Base-by-base conservation (phyloP, 2,888 invertebrate genomes). In the Orthosia gothica region DNA sequence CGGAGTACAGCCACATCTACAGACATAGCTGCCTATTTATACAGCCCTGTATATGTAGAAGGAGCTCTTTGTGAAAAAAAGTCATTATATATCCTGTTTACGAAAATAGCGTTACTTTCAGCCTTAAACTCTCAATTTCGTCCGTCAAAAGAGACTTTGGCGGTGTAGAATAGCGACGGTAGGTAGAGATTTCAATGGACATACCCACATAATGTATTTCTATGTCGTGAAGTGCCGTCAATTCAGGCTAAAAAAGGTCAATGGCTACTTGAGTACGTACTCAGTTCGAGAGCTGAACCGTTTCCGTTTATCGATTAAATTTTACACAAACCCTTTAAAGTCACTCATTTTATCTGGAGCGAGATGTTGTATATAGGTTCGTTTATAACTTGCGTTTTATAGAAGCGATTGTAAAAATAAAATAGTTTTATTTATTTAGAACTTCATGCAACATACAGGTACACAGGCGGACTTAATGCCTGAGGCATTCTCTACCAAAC, bases 271-370 rank as follows among this genome's bases (percentile, higher is more conserved):
- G 86, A 89, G 86, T 86, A 81, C 84, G 74, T 81, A 81, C 87
- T 89, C 87, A 83, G 81, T 82, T 76, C 78, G 86, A 88, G 88
- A 84, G 86, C 81, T 26, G 84, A 87, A 76, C 83, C 88, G 84
- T 89, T 89, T 86, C 78, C 84, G 85, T 84, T 86, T 91, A 92
- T 92, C 90, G 91, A 91, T 90, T 86, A 90, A 88, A 89, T 89
- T 89, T 89, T 86, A 87, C 76, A 86, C 87, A 88, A 90, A 85
- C 83, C 86, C 84, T 88, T 87, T 85, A 83, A 86, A 81, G 65
- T 73, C 68, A 82, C 76, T 76, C 75, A 68, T 61, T 74, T 63
- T 76, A 74, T 81, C 55, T 70, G 63, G 32, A 70, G 26, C 32
- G 68, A 57, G 52, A 59, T 47, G 61, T 69, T 76, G 50, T 71